phyloP scores from a whole-genome alignment of 1,140 invertebrate species.

The Asobara japonica region DNA sequence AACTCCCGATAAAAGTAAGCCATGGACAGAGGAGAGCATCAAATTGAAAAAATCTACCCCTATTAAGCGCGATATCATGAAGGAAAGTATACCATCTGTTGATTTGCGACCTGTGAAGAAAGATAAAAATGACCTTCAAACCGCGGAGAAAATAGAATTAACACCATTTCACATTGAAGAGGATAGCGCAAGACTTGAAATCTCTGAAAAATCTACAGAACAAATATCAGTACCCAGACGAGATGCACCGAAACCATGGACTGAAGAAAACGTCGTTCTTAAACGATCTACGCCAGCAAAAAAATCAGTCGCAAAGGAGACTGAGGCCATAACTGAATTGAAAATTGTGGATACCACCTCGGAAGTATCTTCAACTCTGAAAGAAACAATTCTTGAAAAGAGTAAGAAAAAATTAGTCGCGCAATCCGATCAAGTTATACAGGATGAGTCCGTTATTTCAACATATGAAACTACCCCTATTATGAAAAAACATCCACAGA shows the following conservation, averaged over 20 bases:
- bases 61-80: slow-evolving; percentile 54
- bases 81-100: slow-evolving; percentile 51
- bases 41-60: slow-evolving; percentile 51
- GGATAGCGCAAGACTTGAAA: slow-evolving; percentile 24
- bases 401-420: too few species aligned
- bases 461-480: too few species aligned
- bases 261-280: slow-evolving; percentile 60
- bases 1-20: slow-evolving; percentile 57
- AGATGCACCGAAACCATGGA: slow-evolving; percentile 61
- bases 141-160: too few species aligned
- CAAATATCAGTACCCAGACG: too few species aligned
- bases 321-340: too few species aligned
- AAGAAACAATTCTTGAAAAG: too few species aligned
- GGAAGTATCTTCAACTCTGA: too few species aligned
- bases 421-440: too few species aligned
- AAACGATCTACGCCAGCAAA: too few species aligned
- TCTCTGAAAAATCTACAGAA: slow-evolving; percentile 40
- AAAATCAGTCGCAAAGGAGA: too few species aligned
- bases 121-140: slow-evolving; percentile 42
- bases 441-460: too few species aligned
- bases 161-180: slow-evolving; percentile 28
- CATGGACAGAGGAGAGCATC: slow-evolving; percentile 67
- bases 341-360: not conserved
- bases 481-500: too few species aligned
- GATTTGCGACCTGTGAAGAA: slow-evolving; percentile 64